Evolutionary conservation across 2,113 vertebrate genomes (phyloP).

Genomic region (Gnathonemus longibarbis): DNA sequence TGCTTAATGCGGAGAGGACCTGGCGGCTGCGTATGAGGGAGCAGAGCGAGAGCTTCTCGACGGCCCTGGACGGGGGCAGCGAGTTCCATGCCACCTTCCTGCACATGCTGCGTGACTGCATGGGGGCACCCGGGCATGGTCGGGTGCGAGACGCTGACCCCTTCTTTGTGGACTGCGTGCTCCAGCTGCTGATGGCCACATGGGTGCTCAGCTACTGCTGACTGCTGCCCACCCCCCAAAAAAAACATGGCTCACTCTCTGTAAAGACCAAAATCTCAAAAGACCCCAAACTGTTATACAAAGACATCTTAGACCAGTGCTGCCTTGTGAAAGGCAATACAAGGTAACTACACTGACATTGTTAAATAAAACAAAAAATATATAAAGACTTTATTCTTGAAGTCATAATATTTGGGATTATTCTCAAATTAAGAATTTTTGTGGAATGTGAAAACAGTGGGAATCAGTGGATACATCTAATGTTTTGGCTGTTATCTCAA

Average conservation of each 20-base stretch:
- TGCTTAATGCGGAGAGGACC: constrained; percentile 64
- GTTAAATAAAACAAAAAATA: neutral
- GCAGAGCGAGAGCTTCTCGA: constrained; percentile 58
- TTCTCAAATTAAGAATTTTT: neutral
- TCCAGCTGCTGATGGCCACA: constrained; percentile 66
- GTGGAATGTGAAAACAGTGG: neutral
- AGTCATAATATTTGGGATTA: neutral
- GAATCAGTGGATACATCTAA: neutral
- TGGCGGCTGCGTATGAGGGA: constrained; percentile 67
- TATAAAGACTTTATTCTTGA: too few species aligned
- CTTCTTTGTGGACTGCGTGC: constrained; percentile 57
- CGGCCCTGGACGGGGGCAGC: constrained; percentile 54
- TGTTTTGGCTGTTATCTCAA: neutral
- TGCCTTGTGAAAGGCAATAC: neutral
- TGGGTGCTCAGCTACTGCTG: constrained; percentile 68
- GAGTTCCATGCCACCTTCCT: constrained; percentile 83
- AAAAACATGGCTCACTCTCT: neutral
- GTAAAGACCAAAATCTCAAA: neutral
- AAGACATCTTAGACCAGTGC: neutral
- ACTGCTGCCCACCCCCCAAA: neutral
- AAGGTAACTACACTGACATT: neutral
- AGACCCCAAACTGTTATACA: neutral
- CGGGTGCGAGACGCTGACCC: constrained; percentile 36
- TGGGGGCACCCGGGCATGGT: constrained; percentile 49
- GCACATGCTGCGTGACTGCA: constrained; percentile 71